Conservation (phyloP, 2,113 vertebrate genomes). For the Cebidichthys violaceus region DNA sequence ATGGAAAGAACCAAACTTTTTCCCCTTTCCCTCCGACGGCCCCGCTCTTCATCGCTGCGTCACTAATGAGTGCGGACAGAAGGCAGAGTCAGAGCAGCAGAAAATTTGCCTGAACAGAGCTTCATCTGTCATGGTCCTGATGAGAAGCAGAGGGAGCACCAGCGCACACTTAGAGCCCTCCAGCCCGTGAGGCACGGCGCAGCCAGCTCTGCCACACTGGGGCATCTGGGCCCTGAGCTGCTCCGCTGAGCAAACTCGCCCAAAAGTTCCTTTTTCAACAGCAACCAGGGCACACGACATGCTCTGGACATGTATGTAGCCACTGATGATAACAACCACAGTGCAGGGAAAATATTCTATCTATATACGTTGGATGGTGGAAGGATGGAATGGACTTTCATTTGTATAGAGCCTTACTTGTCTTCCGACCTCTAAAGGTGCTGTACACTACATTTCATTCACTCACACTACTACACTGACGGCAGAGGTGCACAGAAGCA, state of each 20-base stretch:
- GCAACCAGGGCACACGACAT: slow-evolving; percentile 4
- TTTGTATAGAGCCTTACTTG: no score
- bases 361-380: no score
- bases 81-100: slow-evolving; percentile 79
- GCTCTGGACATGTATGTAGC: not conserved
- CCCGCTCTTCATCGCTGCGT: slow-evolving; percentile 63
- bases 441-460: not conserved
- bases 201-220: slow-evolving; percentile 52
- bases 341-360: not conserved
- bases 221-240: slow-evolving; percentile 64
- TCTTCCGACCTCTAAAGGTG: not conserved
- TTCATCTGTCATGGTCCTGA: slow-evolving; percentile 82
- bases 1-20: slow-evolving; percentile 57
- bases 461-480: not conserved
- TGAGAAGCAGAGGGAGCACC: slow-evolving; percentile 71
- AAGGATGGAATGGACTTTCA: not conserved
- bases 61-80: slow-evolving; percentile 77
- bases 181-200: slow-evolving; percentile 45
- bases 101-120: slow-evolving; percentile 81
- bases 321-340: not conserved
- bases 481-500: no score
- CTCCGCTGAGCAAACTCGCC: slow-evolving; percentile 73
- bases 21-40: slow-evolving; percentile 50
- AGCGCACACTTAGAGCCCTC: slow-evolving; percentile 60
- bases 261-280: slow-evolving; percentile 61